Evolutionary conservation across 1,140 invertebrate genomes (phyloP).

Genomic region (Drosophila sturtevanti): DNA sequence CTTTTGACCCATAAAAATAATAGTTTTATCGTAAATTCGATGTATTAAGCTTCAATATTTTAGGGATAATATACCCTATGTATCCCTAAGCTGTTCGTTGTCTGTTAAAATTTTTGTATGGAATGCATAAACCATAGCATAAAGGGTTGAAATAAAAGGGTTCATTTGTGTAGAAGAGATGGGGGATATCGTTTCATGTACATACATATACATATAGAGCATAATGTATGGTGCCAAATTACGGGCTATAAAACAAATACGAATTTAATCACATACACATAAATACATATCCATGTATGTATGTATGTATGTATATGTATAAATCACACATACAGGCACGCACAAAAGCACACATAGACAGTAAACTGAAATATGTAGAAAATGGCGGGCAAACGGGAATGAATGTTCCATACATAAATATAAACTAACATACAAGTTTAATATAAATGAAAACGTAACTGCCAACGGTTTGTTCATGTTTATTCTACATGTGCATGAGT

Average conservation of each 20-base stretch:
- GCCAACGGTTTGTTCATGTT: constrained; percentile 6
- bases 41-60: no score
- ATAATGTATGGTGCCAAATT: constrained; percentile 50
- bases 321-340: constrained; percentile 1
- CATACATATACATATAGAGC: constrained; percentile 6
- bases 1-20: no score
- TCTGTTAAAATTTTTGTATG: neutral
- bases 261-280: constrained; percentile 52
- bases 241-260: constrained; percentile 58
- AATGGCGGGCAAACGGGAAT: constrained; percentile 4
- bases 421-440: constrained; percentile 52
- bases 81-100: neutral
- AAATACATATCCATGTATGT: neutral
- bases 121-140: neutral
- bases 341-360: neutral
- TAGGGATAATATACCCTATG: neutral
- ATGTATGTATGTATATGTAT: no score
- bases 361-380: constrained; percentile 15
- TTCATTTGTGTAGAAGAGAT: neutral
- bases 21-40: no score
- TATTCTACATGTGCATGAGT: constrained; percentile 12
- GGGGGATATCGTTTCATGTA: neutral
- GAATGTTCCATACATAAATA: constrained; percentile 35
- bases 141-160: neutral
- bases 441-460: constrained; percentile 47